These are phyloP conservation scores for Drosophila parabipectinata DNA, from an alignment of 1,140 invertebrate genomes.

Conservation along the genomic window DNA sequence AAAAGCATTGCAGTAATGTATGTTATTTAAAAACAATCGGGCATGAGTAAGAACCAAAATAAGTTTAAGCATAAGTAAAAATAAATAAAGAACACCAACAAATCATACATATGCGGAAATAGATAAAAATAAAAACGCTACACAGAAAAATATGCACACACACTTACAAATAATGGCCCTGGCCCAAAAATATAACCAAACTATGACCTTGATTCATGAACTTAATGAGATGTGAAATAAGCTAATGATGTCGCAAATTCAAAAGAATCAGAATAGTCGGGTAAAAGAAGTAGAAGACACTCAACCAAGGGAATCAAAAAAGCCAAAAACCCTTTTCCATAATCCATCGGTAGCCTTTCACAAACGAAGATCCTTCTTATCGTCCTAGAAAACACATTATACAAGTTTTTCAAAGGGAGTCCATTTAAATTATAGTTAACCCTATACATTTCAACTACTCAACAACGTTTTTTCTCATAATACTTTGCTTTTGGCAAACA, in stretches of 20 bases:
- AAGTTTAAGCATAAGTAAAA: slow-evolving; percentile 28
- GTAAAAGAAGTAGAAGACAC: slow-evolving; percentile 17
- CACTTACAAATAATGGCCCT: slow-evolving; percentile 31
- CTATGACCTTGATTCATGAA: slow-evolving; percentile 29
- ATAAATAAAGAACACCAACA: slow-evolving; percentile 46
- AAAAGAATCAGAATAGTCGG: neutral
- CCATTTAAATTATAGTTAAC: neutral
- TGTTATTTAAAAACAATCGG: slow-evolving; percentile 36
- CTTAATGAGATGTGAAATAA: slow-evolving; percentile 36
- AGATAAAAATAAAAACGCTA: slow-evolving; percentile 36
- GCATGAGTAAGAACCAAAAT: slow-evolving; percentile 54
- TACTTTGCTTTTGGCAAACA: slow-evolving; percentile 21
- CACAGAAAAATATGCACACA: slow-evolving; percentile 21
- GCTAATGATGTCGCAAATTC: slow-evolving; percentile 19
- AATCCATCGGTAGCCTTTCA: neutral
- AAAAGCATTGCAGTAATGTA: slow-evolving; percentile 41
- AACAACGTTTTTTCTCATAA: neutral
- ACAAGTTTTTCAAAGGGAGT: neutral
- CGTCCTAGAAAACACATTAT: slow-evolving; percentile 9
- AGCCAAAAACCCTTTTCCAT: slow-evolving; percentile 18
- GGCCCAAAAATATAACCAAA: slow-evolving; percentile 33
- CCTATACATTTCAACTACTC: neutral
- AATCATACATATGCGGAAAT: slow-evolving; percentile 44
- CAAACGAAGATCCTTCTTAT: slow-evolving; percentile 5
- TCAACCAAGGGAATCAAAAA: slow-evolving; percentile 19